Evolutionary conservation across 2,888 invertebrate genomes (phyloP), one percentile per base, ranked within the genome.

Genomic region (Caenorhabditis drosophilae): DNA sequence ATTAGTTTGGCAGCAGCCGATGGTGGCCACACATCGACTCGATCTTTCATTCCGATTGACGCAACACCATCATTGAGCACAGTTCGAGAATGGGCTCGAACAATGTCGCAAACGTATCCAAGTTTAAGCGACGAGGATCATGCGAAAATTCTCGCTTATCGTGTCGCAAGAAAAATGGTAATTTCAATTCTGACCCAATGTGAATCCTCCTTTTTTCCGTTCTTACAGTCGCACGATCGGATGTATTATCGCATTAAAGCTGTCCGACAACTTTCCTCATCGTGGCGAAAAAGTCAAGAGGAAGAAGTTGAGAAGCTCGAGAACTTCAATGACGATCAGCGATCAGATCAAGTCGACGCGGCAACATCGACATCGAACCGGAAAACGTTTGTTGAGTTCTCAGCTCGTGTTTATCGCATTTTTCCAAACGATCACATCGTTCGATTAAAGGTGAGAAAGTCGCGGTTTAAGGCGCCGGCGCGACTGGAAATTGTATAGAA

Each of bases 181-280:
- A 52, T 44, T 23, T 20, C 15, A 49, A 36, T 47, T 18, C 31
- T 34, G 18, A n/a, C 9, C 46, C n/a, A 55, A 7, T 45, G 12
- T 22, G 9, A 6, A 40, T 7, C 41, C 20, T 40, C 18, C 23
- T 2, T 48, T 22, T 51, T 71, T 40, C 55, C n/a, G n/a, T n/a
- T n/a, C n/a, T n/a, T n/a, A n/a, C n/a, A 71, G 74, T 38, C 47
- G 0, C 88, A 88, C 72, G 85, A 86, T 36, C 84, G 87, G 9
- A 85, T 87, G 70, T 88, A 88, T 87, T 88, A 89, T 82, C 85
- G 88, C 12, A 88, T 88, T 66, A 87, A 87, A 53, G 88, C 78
- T 1, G 58, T 70, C 46, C 70, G 73, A 40, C 59, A 63, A 41
- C 46, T 72, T 53, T 70, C 76, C 0, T 72, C 73, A 4, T 72